Evolutionary conservation across 2,888 invertebrate genomes (phyloP), one percentile per base, ranked within the genome.

Genomic region (Omphaloscelis lunosa): DNA sequence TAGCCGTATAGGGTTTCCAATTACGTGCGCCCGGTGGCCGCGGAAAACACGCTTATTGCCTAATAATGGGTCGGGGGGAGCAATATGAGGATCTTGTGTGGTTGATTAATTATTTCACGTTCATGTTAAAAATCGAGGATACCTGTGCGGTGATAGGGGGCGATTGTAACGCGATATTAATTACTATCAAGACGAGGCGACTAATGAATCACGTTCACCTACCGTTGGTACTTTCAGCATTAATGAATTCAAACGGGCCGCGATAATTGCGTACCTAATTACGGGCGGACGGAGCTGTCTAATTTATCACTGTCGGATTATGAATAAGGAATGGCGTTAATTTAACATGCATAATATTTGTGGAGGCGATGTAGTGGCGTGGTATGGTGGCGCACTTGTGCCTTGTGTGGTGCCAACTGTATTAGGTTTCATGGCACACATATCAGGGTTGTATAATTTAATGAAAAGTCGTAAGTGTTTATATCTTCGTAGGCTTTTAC

Each of bases 261-360:
- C 95, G 94, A 95, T 96, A 96, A 96, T 96, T 96, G 96, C 95
- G 94, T 93, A 95, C 94, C 95, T 96, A 96, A 95, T 96, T 96
- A 96, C 94, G 92, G 89, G 93, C 93, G 94, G 94, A 91, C 95
- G 94, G 93, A 90, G 92, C 93, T 90, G 93, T 93, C 94, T 94
- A 94, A 96, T 96, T 95, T 95, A 95, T 96, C 96, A 96, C 93
- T 95, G 96, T 96, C 96, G 93, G 96, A 96, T 96, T 96, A 96
- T 96, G 95, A 96, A 96, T 96, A 95, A 95, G 94, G 93, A 93
- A 95, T 93, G 92, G 94, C 94, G 93, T 94, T 95, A 94, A 95
- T 96, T 95, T 95, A 95, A 95, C 95, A 95, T 95, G 95, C 94
- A 95, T 95, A 95, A 93, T 95, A 95, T 95, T 95, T 94, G 95